Evolutionary conservation across 1,140 invertebrate genomes (phyloP), one percentile per base, ranked within the genome.

Genomic region (Wasmannia auropunctata): DNA sequence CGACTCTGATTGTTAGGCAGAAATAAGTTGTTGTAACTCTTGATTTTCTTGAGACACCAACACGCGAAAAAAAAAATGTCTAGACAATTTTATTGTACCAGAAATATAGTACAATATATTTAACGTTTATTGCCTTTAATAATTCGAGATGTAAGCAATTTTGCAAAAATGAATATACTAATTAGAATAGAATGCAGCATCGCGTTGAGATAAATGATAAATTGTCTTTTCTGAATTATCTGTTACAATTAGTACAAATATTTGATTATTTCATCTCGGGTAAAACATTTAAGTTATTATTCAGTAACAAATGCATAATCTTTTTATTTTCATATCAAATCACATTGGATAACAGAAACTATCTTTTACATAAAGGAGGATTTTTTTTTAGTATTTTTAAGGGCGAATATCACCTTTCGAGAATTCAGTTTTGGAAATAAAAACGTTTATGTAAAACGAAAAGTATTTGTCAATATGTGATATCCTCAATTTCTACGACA

Each of bases 31-130:
- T 62, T 46, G 46, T 60, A 79, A 28, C 11, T 25, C 22, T 43
- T 69, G n/a, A 31, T 70, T 58, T 88, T 86, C 86, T 75, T 76
- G 74, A 89, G 46, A 54, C 25, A 25, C 1, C 28, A 37, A 16
- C 28, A 3, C 56, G 54, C 11, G 75, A 34, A 49, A 76, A 40
- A 43, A 51, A 75, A 19, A 25, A 28, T 60, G 75, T 89, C 75
- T 86, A 88, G 43, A 80, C 67, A 31, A 8, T 40, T 10, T 11
- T 72, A 40, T 19, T 62, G 8, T 10, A 43, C n/a, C n/a, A n/a
- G n/a, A 72, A 85, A 79, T 54, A 74, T 85, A 87, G 16, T 22
- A 76, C 8, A 28, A 62, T 62, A 43, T 62, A 22, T 54, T 54
- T 54, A 76, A 58, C 58, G n/a, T 58, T 11, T 46, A 43, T 46